Base-by-base conservation (phyloP, 2,113 vertebrate species). In the Thinocorus orbignyianus region DNA sequence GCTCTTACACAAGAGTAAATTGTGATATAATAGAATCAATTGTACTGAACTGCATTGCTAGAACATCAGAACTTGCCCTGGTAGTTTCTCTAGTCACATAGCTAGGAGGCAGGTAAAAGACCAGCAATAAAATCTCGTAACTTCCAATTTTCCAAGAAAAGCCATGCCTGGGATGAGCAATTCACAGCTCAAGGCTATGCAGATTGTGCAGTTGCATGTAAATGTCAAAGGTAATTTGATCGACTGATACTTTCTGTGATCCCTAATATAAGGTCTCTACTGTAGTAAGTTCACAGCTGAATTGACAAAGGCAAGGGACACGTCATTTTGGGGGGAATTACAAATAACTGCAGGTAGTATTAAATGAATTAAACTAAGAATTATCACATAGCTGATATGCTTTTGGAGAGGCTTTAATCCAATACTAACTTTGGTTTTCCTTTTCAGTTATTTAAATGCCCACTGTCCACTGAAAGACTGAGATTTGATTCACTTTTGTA, bases 11-110 rank as follows among this genome's bases (percentile, higher is more conserved):
- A 65, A 86, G 66, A 9, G 15, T 62, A 26, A 83, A 86, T 19
- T 58, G 88, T 37, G 94, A 82, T 93, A 44, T 5, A 88, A 83
- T 19, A 19, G 49, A 76, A 94, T 77, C 86, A 85, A 77, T 86
- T 83, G 71, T 51, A 70, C 41, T 9, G 19, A 48, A 31, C 1
- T 61, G 58, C 10, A 35, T 6, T 65, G 70, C 89, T 46, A 0
- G 19, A 58, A 22, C 61, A 28, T 15, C 78, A 48, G 39, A 55
- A 28, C 60, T 78, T 18, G 65, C 70, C 88, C 44, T 9, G 7
- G 81, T 41, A 22, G 26, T 24, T 64, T 8, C 33, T 68, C 42
- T 2, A 6, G 42, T 13, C 33, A 15, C 0, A 1, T 11, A 49
- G 26, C 54, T 49, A 4, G n/a, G 66, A 46, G 37, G 23, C 28